Evolutionary conservation across 2,113 vertebrate species (phyloP).

Genomic region (Mirounga angustirostris): DNA sequence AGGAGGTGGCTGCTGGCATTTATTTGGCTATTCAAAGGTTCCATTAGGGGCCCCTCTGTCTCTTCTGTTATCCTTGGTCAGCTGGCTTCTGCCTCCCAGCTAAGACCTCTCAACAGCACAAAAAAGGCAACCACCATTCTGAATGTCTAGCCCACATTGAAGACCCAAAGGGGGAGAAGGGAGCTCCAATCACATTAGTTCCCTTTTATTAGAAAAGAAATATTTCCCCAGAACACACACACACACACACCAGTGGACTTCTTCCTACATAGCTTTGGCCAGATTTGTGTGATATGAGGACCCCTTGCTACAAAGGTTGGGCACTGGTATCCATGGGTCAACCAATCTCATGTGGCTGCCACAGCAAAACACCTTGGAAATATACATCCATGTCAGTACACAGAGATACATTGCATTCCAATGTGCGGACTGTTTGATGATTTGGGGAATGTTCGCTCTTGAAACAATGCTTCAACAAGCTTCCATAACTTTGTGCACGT

Average conservation of each 20-base stretch:
- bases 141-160: background rate
- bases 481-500: too few species aligned
- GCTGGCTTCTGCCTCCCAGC: background rate
- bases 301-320: background rate
- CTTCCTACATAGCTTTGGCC: too few species aligned
- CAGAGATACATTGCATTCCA: background rate
- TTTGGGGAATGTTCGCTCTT: background rate
- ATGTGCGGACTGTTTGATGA: too few species aligned
- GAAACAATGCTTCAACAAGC: background rate
- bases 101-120: background rate
- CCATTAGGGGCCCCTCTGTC: background rate
- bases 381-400: background rate
- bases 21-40: background rate
- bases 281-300: background rate
- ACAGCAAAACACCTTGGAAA: background rate
- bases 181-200: background rate
- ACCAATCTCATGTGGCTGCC: background rate
- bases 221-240: background rate
- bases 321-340: background rate
- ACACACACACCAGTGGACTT: background rate
- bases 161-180: background rate
- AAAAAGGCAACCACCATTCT: background rate
- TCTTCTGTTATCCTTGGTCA: background rate
- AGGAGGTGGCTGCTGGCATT: background rate
- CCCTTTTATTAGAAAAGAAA: conserved; percentile 19